Evolutionary conservation across 2,888 invertebrate genomes (phyloP).

Genomic region (Micropterix aruncella): DNA sequence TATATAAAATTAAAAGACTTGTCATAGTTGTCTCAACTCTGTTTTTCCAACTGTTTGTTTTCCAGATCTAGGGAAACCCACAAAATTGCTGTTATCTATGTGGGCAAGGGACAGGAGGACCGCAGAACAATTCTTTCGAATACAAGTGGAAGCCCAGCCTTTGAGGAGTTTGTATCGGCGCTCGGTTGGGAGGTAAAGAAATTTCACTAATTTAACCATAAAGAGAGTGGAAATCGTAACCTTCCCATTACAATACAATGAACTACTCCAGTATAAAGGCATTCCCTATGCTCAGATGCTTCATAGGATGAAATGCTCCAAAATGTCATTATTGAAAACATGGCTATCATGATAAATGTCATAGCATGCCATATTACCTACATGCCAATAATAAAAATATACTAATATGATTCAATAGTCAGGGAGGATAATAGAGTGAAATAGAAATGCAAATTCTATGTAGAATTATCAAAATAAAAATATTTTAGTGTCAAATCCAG

Average conservation of each 20-base stretch:
- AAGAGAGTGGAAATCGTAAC: background rate
- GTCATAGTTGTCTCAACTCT: too few species aligned
- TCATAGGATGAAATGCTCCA: background rate
- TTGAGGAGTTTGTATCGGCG: slow-evolving; percentile 68
- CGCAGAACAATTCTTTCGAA: slow-evolving; percentile 87
- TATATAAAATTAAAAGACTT: too few species aligned
- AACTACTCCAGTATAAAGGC: background rate
- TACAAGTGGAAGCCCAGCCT: slow-evolving; percentile 81
- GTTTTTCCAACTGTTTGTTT: too few species aligned
- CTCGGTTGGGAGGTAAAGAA: slow-evolving; percentile 49
- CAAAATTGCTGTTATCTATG: slow-evolving; percentile 96
- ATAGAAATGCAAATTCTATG: too few species aligned
- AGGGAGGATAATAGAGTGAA: too few species aligned
- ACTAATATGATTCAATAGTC: too few species aligned
- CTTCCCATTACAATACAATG: background rate
- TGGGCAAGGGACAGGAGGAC: slow-evolving; percentile 94
- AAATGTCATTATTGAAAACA: background rate
- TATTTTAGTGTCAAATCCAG: too few species aligned
- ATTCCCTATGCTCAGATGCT: background rate
- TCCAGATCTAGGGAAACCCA: slow-evolving; percentile 79
- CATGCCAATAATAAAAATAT: too few species aligned
- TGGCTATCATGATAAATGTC: too few species aligned
- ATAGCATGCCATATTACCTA: too few species aligned
- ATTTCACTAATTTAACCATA: too few species aligned
- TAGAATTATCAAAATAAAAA: too few species aligned